Conservation (phyloP, 2,888 invertebrate genomes). For the Drosophila mercatorum region DNA sequence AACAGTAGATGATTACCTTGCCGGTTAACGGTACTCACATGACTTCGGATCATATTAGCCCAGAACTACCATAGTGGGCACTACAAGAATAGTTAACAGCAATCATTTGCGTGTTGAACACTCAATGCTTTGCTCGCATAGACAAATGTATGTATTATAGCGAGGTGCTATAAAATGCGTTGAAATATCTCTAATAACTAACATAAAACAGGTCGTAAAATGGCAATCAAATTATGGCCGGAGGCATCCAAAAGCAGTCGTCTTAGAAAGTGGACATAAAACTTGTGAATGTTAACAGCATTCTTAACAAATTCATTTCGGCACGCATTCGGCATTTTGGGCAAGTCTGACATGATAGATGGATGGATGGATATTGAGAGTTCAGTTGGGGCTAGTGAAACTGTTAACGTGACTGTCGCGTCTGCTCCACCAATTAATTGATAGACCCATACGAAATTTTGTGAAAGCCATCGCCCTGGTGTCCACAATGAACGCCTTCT, state of each 20-base stretch:
- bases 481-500: conserved; percentile 70
- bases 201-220: conserved; percentile 64
- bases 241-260: conserved; percentile 37
- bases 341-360: conserved; percentile 19
- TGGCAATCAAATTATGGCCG: conserved; percentile 35
- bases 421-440: conserved; percentile 72
- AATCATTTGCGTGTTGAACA: conserved; percentile 11
- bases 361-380: conserved; percentile 8
- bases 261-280: conserved; percentile 66
- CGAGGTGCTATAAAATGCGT: conserved; percentile 37
- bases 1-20: background rate
- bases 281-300: conserved; percentile 64
- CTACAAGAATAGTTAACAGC: conserved; percentile 2
- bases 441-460: conserved; percentile 77
- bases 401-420: conserved; percentile 42
- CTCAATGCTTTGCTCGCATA: conserved; percentile 1
- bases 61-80: background rate
- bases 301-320: conserved; percentile 74
- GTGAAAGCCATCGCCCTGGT: conserved; percentile 77
- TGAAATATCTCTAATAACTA: conserved; percentile 44
- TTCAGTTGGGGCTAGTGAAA: conserved; percentile 48
- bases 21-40: background rate
- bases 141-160: conserved; percentile 24
- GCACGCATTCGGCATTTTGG: conserved; percentile 37
- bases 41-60: background rate